phyloP scores from a whole-genome alignment of 2,888 invertebrate genomes.

The Acanthacorydalis orientalis region DNA sequence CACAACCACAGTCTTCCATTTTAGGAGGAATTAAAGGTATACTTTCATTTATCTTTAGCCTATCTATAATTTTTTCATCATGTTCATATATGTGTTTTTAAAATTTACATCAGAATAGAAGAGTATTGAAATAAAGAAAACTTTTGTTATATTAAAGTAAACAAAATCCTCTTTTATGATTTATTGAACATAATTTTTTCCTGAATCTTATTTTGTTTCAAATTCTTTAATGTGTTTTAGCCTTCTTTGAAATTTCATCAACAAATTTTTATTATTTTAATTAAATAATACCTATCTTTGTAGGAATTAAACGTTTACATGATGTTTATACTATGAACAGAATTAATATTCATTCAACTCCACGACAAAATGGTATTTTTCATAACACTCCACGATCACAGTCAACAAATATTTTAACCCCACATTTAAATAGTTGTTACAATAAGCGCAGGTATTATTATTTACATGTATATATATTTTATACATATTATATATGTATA shows the following conservation, averaged over 20 bases:
- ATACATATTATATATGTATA: too few species aligned
- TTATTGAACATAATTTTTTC: too few species aligned
- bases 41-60: neutral
- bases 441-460: constrained; percentile 3
- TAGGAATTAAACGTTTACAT: constrained; percentile 3
- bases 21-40: constrained; percentile 4
- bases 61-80: neutral
- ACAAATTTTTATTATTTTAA: neutral
- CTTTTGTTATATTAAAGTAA: too few species aligned
- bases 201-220: neutral
- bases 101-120: too few species aligned
- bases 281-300: neutral
- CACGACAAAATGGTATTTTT: neutral
- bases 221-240: neutral
- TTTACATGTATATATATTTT: too few species aligned
- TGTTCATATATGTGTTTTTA: neutral
- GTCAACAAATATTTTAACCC: neutral
- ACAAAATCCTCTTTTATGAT: too few species aligned
- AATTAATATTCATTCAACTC: constrained; percentile 3
- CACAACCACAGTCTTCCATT: constrained; percentile 5
- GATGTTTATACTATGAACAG: constrained; percentile 1
- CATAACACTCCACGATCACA: constrained; percentile 1
- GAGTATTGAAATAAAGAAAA: too few species aligned
- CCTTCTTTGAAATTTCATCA: neutral
- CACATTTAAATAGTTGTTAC: constrained; percentile 4